Evolutionary conservation across 2,888 invertebrate species (phyloP), one percentile per base, ranked within the genome.

Genomic region (Sinodicranocentrus sp.): DNA sequence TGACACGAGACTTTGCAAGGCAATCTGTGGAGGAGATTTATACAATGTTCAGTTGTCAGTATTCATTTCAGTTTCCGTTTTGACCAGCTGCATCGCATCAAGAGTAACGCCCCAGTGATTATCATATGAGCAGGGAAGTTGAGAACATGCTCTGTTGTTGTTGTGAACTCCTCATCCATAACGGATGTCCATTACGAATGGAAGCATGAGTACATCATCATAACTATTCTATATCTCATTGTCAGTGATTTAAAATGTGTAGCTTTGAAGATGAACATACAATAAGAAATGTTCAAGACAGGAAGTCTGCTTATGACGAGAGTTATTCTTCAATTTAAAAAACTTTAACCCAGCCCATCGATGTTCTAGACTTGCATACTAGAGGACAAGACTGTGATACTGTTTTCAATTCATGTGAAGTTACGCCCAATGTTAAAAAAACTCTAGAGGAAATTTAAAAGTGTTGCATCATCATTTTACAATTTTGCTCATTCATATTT

Each of bases 61-160:
- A n/a, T 15, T 57, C 2, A 21, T 19, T 48, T 48, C 25, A 73
- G 19, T 33, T 82, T 70, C 82, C 70, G 48, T 43, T 75, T 75
- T 75, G 82, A 68, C 82, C 75, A 82, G 67, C 68, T 82, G 82
- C 61, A 75, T 19, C 23, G 25, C 15, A 75, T 33, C 59, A 61
- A 13, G 25, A 15, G 57, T 25, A 23, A 70, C 63, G 82, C 82
- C 67, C 75, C 75, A 82, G 82, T 82, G 82, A 75, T 70, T 70
- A 61, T 61, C 48, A 82, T 61, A 82, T 61, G 48, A 75, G 75
- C 21, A 10, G 82, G 82, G 75, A 75, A 61, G 82, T 73, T 73
- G 71, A 33, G 78, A 82, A 82, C 82, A 68, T 72, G 2, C n/a
- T n/a, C 23, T 59, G 33, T 48, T 79, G 61, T 52, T 71, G 75